These are phyloP conservation scores for Cepaea hortensis DNA, from an alignment of 2,888 invertebrate species.

Conservation along the genomic window DNA sequence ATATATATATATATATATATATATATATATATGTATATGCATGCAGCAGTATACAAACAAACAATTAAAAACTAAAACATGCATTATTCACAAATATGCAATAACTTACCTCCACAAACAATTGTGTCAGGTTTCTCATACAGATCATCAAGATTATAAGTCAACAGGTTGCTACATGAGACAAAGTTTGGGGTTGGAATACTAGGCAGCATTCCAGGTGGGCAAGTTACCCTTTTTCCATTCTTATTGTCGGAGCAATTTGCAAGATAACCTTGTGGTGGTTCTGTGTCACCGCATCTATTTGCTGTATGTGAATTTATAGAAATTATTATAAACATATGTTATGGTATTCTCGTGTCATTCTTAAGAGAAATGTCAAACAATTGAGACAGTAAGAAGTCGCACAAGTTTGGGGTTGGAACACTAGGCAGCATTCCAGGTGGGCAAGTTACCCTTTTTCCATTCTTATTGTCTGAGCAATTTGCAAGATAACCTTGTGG, in stretches of 20 bases:
- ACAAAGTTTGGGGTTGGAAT: constrained; percentile 43
- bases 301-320: constrained; percentile 25
- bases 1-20: no score
- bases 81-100: background rate
- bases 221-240: constrained; percentile 43
- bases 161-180: constrained; percentile 48
- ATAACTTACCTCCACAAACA: constrained; percentile 51
- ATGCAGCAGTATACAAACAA: no score
- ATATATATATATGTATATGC: no score
- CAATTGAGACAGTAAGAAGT: no score
- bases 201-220: constrained; percentile 34
- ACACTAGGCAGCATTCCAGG: constrained; percentile 38
- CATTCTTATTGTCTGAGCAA: constrained; percentile 18
- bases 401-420: constrained; percentile 42
- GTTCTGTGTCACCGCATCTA: constrained; percentile 31
- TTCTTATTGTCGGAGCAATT: constrained; percentile 6
- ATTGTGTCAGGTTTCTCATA: constrained; percentile 33
- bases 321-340: no score
- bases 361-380: no score
- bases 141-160: constrained; percentile 49
- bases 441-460: constrained; percentile 42
- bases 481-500: background rate
- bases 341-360: no score
- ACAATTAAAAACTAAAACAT: no score
- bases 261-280: background rate